Conservation (phyloP, 2,888 invertebrate species). For the Mythimna lalbum region DNA sequence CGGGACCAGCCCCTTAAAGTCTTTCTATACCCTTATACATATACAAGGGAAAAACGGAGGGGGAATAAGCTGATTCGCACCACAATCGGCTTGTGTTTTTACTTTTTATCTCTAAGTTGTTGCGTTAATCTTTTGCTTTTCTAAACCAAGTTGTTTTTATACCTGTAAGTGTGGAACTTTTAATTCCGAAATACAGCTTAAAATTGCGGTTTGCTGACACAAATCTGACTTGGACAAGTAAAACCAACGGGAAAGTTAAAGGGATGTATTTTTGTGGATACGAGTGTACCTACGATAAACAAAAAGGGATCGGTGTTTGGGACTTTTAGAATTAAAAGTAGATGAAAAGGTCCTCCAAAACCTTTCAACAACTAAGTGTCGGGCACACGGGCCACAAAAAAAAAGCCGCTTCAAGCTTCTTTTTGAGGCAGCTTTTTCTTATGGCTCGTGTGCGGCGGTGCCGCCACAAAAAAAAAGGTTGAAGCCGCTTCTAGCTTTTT, state of each 20-base stretch:
- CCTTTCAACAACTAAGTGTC: neutral
- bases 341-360: neutral
- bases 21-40: constrained; percentile 38
- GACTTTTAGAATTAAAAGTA: neutral
- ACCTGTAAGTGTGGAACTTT: constrained; percentile 47
- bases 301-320: neutral
- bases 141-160: constrained; percentile 58
- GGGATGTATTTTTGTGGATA: constrained; percentile 14
- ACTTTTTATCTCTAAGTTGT: constrained; percentile 66
- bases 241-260: constrained; percentile 5
- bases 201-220: constrained; percentile 53
- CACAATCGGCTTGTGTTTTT: constrained; percentile 68
- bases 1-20: constrained; percentile 53
- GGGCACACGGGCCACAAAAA: too few relatives aligned
- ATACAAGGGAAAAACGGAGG: constrained; percentile 53
- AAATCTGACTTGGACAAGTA: constrained; percentile 41
- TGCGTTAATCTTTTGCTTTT: constrained; percentile 65
- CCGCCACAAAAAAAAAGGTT: too few relatives aligned
- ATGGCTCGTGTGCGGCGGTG: too few relatives aligned
- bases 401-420: too few relatives aligned
- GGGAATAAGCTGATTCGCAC: constrained; percentile 71
- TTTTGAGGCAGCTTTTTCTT: too few relatives aligned
- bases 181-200: constrained; percentile 44
- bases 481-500: too few relatives aligned
- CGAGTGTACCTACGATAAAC: neutral